Percentiles rank a stretch among this genome's conserved stretches.
phyloP scores from a whole-genome alignment of 64 coral and sea anemone genomes.

The Platygyra sinensis region DNA sequence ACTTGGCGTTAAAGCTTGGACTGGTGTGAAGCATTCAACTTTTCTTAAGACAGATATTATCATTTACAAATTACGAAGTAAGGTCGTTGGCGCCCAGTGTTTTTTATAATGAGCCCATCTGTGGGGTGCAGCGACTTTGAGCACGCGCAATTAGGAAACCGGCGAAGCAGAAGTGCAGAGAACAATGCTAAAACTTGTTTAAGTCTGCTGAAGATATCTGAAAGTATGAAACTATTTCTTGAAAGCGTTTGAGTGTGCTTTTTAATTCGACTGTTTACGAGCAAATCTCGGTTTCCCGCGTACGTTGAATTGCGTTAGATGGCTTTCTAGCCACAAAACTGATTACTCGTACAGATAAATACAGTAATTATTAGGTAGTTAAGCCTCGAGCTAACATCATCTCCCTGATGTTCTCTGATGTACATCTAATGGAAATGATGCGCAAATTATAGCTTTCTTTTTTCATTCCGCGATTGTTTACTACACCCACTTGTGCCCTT shows the following conservation, averaged over 20 bases:
- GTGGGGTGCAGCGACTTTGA: neutral
- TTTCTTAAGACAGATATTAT: neutral
- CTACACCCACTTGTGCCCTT: conserved; percentile 8
- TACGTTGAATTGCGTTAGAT: conserved; percentile 16
- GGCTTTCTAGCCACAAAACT: conserved; percentile 19
- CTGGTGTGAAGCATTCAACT: neutral
- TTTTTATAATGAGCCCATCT: neutral
- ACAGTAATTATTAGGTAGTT: conserved; percentile 50
- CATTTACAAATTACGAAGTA: conserved; percentile 39
- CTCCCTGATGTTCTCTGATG: conserved; percentile 39
- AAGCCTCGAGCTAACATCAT: conserved; percentile 55
- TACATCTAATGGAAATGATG: conserved; percentile 27
- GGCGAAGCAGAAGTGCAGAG: neutral
- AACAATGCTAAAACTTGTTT: conserved; percentile 21
- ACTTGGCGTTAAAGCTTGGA: neutral
- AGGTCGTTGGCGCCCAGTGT: neutral
- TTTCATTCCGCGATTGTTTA: conserved; percentile 1
- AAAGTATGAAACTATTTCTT: neutral
- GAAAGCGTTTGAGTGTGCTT: neutral
- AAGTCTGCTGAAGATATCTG: neutral
- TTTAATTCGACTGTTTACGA: neutral
- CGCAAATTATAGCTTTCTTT: conserved; percentile 28
- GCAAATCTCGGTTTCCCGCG: neutral
- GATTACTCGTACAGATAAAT: conserved; percentile 39
- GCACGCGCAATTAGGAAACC: conserved; percentile 2